Evolutionary conservation across 2,797 vertebrate genomes (phyloP), one percentile per base, ranked within the genome.

Genomic region (Acanthopagrus latus): DNA sequence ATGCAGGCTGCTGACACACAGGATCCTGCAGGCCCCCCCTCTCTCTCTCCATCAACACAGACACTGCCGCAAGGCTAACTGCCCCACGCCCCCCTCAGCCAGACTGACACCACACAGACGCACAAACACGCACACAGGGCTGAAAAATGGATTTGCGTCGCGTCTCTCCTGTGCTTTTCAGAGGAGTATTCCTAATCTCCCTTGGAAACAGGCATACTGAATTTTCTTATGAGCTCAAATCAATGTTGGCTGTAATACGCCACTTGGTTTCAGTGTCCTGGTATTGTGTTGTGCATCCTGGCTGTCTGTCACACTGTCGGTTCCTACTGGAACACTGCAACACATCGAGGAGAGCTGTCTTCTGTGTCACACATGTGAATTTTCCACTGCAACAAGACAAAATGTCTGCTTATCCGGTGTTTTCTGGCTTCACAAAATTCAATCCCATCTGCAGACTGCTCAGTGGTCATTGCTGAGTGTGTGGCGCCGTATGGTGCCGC

Each of bases 1-100:
- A 85, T 90, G 83, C 84, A 88, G 79, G 88, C 90, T 92, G 90
- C 93, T 95, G 93, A 94, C 92, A 95, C 91, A 92, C 87, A 92
- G 90, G 88, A 95, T 94, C 93, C 93, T 93, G 93, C 93, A 86
- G 88, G 83, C 79, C 87, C 82, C 76, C 74, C 74, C 69, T 76
- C 74, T 64, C 33, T 33, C 74, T 64, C 86, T 86, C 83, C 89
- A 88, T 90, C 82, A 92, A 89, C 88, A 89, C 85, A 82, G 78
- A 85, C 78, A 83, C 86, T 71, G 84, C 87, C n/a, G 63, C 81
- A 80, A 89, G 85, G 74, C 86, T 84, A 82, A 82, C 84, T 74
- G 57, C 71, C 56, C 66, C 58, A 47, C 50, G 1, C 43, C 78
- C 78, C 71, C 27, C 33, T 3, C 5, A 23, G 69, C 47, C 75